Evolutionary conservation across 2,888 invertebrate genomes (phyloP).

Genomic region (Drosophila paracracens): DNA sequence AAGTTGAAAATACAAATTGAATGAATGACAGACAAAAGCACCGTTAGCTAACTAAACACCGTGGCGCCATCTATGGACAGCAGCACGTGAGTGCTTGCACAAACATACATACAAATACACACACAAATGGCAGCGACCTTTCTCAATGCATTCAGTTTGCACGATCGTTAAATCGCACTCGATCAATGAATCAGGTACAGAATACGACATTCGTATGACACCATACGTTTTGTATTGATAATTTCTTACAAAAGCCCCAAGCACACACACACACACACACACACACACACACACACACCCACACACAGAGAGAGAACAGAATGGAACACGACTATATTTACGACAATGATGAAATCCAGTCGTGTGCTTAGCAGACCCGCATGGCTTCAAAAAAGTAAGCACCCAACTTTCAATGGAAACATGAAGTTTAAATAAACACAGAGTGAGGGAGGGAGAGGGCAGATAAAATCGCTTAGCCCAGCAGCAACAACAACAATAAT

Average conservation of each 20-base stretch:
- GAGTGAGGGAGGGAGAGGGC: conserved; percentile 13
- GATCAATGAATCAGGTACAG: conserved; percentile 46
- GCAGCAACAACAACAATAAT: background rate
- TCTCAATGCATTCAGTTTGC: conserved; percentile 32
- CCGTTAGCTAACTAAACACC: conserved; percentile 41
- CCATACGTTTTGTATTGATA: conserved; percentile 46
- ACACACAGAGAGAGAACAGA: background rate
- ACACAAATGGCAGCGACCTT: conserved; percentile 38
- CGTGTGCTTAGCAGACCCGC: conserved; percentile 41
- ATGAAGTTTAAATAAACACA: conserved; percentile 31
- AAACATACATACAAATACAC: background rate
- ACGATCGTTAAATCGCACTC: conserved; percentile 11
- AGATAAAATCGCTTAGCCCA: conserved; percentile 47
- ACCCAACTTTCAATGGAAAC: conserved; percentile 65
- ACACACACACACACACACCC: background rate
- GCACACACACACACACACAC: background rate
- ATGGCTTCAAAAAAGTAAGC: conserved; percentile 22
- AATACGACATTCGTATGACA: conserved; percentile 34
- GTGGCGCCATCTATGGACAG: conserved; percentile 43
- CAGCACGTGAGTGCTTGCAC: conserved; percentile 26
- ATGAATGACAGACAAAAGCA: conserved; percentile 28
- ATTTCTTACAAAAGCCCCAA: conserved; percentile 20
- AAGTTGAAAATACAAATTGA: conserved; percentile 30
- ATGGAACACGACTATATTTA: conserved; percentile 41
- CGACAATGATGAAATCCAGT: conserved; percentile 65